These are phyloP conservation scores for Pocillopora damicornis DNA, from an alignment of 64 coral and sea anemone species.

Conservation along the genomic window DNA sequence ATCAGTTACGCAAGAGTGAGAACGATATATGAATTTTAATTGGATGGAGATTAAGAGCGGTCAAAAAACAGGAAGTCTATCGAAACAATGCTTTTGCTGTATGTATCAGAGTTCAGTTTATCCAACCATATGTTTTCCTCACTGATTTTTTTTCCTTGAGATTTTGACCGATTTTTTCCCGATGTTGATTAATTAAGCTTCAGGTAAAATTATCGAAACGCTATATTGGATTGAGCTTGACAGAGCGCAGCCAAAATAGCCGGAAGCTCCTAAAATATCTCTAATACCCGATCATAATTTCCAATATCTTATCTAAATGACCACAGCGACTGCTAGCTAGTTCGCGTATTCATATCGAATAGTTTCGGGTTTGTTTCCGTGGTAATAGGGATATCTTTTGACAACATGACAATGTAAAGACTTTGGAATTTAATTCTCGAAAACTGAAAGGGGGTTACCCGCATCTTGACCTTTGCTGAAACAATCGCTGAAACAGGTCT, in stretches of 20 bases:
- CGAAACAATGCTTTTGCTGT: not conserved
- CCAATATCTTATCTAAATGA: not conserved
- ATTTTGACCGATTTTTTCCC: no score
- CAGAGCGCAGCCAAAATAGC: not conserved
- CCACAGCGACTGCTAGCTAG: not conserved
- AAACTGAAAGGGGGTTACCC: not conserved
- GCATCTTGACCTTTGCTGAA: conserved; percentile 1
- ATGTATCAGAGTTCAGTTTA: not conserved
- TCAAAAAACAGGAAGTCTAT: not conserved
- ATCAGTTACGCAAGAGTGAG: conserved; percentile 2
- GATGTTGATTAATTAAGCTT: no score
- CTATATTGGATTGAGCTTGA: no score
- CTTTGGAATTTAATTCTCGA: not conserved
- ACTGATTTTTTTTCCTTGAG: no score
- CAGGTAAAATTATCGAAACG: no score
- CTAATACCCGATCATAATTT: not conserved
- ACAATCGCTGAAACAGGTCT: conserved; percentile 15
- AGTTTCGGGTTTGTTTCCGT: not conserved
- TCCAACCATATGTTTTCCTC: no score
- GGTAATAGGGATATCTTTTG: not conserved
- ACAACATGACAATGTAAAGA: not conserved
- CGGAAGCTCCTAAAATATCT: not conserved
- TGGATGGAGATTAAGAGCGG: not conserved
- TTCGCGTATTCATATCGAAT: not conserved
- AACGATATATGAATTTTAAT: not conserved